Percentiles rank a stretch among this genome's conserved stretches.
These are phyloP conservation scores for Entomobrya proxima DNA, from an alignment of 2,888 invertebrate species.

Conservation along the genomic window DNA sequence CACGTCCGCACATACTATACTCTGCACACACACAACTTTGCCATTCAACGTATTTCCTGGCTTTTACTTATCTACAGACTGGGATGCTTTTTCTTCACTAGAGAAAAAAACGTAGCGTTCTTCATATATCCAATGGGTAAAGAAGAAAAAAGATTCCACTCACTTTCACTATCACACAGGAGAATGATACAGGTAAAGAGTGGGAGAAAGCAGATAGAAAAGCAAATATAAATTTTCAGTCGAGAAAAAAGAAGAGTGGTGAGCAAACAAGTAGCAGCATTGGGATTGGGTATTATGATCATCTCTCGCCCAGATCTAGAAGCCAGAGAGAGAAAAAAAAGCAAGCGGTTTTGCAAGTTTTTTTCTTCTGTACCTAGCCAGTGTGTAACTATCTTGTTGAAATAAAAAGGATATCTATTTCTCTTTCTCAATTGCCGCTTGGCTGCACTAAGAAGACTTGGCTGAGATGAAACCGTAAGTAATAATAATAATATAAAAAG, in stretches of 20 bases:
- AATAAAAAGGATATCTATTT: slow-evolving; percentile 51
- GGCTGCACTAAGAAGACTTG: slow-evolving; percentile 9
- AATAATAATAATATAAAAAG: slow-evolving; percentile 46
- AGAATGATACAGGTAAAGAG: slow-evolving; percentile 1
- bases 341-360: background rate
- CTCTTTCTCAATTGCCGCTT: slow-evolving; percentile 37
- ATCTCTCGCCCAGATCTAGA: background rate
- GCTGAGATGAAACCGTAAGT: slow-evolving; percentile 30
- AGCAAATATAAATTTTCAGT: slow-evolving; percentile 6
- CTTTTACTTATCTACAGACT: background rate
- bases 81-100: background rate
- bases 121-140: too few relatives aligned
- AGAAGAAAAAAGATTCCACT: too few relatives aligned
- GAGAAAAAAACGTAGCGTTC: background rate
- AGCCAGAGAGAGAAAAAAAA: background rate
- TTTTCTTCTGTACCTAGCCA: background rate
- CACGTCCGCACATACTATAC: slow-evolving; percentile 64
- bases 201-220: slow-evolving; percentile 1
- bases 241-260: background rate
- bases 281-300: background rate
- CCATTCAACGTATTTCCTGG: slow-evolving; percentile 63
- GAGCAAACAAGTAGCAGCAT: slow-evolving; percentile 17
- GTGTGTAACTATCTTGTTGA: slow-evolving; percentile 50
- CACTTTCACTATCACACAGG: too few relatives aligned
- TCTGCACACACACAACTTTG: too few relatives aligned